These are phyloP conservation scores for Pseudoips prasinana DNA, from an alignment of 2,888 invertebrate genomes.

Conservation along the genomic window DNA sequence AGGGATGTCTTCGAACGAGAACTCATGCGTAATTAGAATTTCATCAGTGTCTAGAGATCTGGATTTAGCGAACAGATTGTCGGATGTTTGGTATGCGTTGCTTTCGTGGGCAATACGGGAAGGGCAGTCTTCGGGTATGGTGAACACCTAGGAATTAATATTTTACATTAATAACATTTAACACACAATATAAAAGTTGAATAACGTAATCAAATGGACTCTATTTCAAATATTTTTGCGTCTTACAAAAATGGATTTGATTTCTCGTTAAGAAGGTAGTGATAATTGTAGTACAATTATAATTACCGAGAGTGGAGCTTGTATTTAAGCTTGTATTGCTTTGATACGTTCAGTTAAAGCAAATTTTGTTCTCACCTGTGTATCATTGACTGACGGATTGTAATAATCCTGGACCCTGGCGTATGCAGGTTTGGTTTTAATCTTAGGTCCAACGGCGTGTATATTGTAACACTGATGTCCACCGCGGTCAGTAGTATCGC, in stretches of 20 bases:
- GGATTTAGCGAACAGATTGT: slow-evolving; percentile 64
- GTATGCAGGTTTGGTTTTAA: slow-evolving; percentile 70
- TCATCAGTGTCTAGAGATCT: slow-evolving; percentile 55
- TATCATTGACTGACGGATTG: slow-evolving; percentile 76
- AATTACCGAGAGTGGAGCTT: too few relatives aligned
- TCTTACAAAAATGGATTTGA: too few relatives aligned
- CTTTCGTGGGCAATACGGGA: slow-evolving; percentile 49
- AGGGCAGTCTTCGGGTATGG: slow-evolving; percentile 72
- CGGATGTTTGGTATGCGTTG: slow-evolving; percentile 47
- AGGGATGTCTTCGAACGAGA: slow-evolving; percentile 65
- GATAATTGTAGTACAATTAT: too few relatives aligned
- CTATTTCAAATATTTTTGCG: too few relatives aligned
- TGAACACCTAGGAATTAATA: slow-evolving; percentile 55
- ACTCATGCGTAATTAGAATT: slow-evolving; percentile 61
- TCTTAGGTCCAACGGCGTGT: slow-evolving; percentile 58
- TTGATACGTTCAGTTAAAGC: too few relatives aligned
- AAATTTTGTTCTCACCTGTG: slow-evolving; percentile 76
- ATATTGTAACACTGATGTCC: slow-evolving; percentile 56
- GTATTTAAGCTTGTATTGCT: too few relatives aligned
- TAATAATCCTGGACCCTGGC: slow-evolving; percentile 85
- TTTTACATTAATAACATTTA: not conserved
- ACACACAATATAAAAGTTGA: too few relatives aligned
- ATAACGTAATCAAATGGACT: too few relatives aligned
- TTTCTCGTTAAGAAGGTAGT: too few relatives aligned
- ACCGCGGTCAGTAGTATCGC: slow-evolving; percentile 22